These are phyloP conservation scores for Nephrotoma appendiculata DNA, from an alignment of 2,888 invertebrate genomes.

Conservation along the genomic window DNA sequence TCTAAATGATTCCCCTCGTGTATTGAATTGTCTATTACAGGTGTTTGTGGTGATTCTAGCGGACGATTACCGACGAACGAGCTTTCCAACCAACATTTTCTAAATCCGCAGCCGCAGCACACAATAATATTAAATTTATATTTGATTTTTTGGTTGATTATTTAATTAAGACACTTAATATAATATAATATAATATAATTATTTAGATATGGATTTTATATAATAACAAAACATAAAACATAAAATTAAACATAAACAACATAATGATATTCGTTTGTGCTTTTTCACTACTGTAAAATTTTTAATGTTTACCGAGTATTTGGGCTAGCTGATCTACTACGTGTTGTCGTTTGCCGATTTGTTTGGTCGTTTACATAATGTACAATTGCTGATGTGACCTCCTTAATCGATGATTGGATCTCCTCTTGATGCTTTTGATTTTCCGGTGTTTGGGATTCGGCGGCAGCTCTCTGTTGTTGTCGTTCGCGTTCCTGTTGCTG, in stretches of 20 bases:
- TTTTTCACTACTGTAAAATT: neutral
- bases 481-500: slow-evolving; percentile 26
- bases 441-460: slow-evolving; percentile 35
- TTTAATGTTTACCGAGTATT: slow-evolving; percentile 29
- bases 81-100: slow-evolving; percentile 80
- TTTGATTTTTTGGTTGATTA: neutral
- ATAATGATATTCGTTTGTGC: neutral
- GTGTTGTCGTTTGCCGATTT: slow-evolving; percentile 35
- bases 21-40: slow-evolving; percentile 39
- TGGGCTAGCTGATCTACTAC: slow-evolving; percentile 31
- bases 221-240: neutral
- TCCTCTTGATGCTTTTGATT: slow-evolving; percentile 36
- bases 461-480: slow-evolving; percentile 17
- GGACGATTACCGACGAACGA: slow-evolving; percentile 80
- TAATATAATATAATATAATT: neutral
- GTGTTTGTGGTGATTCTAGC: slow-evolving; percentile 72
- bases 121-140: neutral
- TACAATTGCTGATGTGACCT: slow-evolving; percentile 84
- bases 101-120: slow-evolving; percentile 12
- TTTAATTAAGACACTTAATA: neutral
- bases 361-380: slow-evolving; percentile 72
- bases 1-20: slow-evolving; percentile 18
- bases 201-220: neutral
- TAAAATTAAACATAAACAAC: neutral
- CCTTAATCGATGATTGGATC: slow-evolving; percentile 77